These are phyloP conservation scores for Drosophila falleni DNA, from an alignment of 2,888 invertebrate genomes.

Conservation along the genomic window DNA sequence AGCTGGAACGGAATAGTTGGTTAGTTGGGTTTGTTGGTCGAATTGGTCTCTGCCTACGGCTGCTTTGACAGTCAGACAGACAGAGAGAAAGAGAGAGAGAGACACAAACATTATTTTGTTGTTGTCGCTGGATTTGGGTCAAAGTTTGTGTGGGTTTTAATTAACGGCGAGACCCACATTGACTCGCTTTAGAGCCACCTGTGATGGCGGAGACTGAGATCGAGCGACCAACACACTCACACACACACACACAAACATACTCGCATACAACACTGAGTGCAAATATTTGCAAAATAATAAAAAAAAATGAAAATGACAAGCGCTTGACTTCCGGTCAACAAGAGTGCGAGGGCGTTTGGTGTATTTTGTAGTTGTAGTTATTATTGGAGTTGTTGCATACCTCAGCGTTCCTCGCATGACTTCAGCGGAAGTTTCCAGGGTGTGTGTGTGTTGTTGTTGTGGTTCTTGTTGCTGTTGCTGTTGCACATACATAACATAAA, in stretches of 20 bases:
- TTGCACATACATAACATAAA: constrained; percentile 51
- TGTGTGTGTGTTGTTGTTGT: too few species aligned
- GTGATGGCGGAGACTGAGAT: constrained; percentile 45
- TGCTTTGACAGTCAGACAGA: constrained; percentile 17
- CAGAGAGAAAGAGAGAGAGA: constrained; percentile 4
- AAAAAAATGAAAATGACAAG: constrained; percentile 4
- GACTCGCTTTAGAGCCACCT: constrained; percentile 46
- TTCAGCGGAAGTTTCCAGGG: constrained; percentile 73
- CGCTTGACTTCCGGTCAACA: constrained; percentile 80
- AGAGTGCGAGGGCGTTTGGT: constrained; percentile 46
- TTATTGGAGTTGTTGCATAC: constrained; percentile 49
- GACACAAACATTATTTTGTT: constrained; percentile 40
- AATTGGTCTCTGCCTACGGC: constrained; percentile 62
- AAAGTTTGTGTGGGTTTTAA: constrained; percentile 77
- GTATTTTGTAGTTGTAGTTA: constrained; percentile 19
- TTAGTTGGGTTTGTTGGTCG: constrained; percentile 45
- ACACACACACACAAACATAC: constrained; percentile 30
- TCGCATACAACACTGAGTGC: constrained; percentile 26
- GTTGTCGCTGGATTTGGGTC: constrained; percentile 68
- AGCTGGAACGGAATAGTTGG: constrained; percentile 48
- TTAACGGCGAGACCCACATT: constrained; percentile 68
- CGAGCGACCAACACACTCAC: constrained; percentile 20
- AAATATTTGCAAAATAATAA: constrained; percentile 70
- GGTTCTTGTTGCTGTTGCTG: constrained; percentile 15
- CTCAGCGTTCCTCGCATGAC: constrained; percentile 52